phyloP scores from a whole-genome alignment of 2,797 vertebrate species.

The Cryptoblepharus egeriae region DNA sequence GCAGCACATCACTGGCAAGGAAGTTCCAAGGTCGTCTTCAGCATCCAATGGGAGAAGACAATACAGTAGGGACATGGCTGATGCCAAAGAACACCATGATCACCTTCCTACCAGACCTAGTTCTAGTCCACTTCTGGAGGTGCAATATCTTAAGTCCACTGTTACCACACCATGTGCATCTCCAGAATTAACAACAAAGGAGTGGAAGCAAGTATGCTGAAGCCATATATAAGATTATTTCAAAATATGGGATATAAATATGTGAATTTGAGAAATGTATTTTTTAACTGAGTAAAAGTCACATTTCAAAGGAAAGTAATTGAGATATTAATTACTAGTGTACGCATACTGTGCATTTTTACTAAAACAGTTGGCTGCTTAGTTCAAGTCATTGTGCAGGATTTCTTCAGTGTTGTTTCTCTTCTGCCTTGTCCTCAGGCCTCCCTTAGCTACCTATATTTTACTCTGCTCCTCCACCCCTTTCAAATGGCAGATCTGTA shows the following conservation, averaged over 20 bases:
- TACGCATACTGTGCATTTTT: neutral
- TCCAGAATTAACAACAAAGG: conserved; percentile 74
- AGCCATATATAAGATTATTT: neutral
- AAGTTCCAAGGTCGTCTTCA: neutral
- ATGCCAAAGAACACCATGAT: neutral
- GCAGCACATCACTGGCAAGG: neutral
- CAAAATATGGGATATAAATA: neutral
- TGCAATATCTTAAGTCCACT: conserved; percentile 78
- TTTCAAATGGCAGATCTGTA: no score
- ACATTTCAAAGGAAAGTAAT: neutral
- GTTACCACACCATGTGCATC: conserved; percentile 61
- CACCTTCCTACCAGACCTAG: conserved; percentile 24
- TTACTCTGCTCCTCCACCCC: no score
- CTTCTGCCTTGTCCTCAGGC: no score
- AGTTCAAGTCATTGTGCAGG: neutral
- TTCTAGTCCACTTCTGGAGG: conserved; percentile 67
- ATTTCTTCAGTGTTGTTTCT: no score
- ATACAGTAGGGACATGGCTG: neutral
- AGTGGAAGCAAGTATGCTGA: conserved; percentile 89
- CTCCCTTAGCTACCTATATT: no score
- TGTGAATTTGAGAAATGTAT: neutral
- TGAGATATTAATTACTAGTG: neutral
- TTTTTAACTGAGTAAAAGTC: neutral
- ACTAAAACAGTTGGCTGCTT: neutral
- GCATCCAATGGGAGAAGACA: conserved; percentile 7